Percentiles rank a stretch among this genome's conserved stretches.
Evolutionary conservation across 2,888 invertebrate genomes (phyloP).

Genomic region (Yponomeuta malinellus): DNA sequence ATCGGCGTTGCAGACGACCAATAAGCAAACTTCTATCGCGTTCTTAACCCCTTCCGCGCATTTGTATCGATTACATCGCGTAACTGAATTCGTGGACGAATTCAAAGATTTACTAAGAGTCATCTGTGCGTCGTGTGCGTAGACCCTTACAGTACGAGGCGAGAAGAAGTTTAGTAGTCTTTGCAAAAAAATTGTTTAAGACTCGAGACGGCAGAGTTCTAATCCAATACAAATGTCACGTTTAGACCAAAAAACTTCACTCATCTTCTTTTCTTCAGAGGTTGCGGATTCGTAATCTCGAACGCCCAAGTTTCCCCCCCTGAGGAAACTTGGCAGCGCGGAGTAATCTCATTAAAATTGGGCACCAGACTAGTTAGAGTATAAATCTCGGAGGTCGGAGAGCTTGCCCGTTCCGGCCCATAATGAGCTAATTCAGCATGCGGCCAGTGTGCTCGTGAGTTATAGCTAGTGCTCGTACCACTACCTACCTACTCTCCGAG

Average conservation of each 20-base stretch:
- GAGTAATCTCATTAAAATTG: slow-evolving; percentile 43
- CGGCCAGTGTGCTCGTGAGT: slow-evolving; percentile 21
- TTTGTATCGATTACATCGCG: no score
- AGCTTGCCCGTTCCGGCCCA: slow-evolving; percentile 30
- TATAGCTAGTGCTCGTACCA: neutral
- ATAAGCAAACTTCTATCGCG: no score
- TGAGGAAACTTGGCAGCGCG: neutral
- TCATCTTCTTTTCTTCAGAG: neutral
- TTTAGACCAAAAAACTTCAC: neutral
- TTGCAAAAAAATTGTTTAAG: no score
- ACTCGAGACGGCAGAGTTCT: no score
- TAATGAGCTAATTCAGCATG: slow-evolving; percentile 64
- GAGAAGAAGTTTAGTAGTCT: no score
- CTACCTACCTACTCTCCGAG: neutral
- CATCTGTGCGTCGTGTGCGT: no score
- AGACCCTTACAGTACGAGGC: no score
- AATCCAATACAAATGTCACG: neutral
- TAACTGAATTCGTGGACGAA: no score
- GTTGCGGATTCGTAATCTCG: neutral
- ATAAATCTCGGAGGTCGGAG: slow-evolving; percentile 8
- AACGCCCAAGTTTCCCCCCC: neutral
- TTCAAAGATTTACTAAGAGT: no score
- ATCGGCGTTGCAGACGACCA: no score
- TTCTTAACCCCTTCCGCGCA: no score
- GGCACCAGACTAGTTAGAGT: slow-evolving; percentile 18